Evolutionary conservation across 2,888 invertebrate species (phyloP).

Genomic region (Synergus laeviventris): DNA sequence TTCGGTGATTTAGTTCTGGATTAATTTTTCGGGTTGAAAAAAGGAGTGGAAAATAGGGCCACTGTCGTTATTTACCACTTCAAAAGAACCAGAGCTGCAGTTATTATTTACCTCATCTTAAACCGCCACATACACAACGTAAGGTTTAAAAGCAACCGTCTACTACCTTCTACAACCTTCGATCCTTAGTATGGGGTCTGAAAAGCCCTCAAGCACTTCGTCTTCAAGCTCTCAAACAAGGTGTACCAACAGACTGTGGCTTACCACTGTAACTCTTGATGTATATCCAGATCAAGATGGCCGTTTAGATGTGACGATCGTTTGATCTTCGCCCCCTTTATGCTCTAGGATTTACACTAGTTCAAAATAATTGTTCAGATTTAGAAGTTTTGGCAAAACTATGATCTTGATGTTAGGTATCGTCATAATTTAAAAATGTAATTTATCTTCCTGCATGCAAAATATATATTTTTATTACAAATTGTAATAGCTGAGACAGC

Average conservation of each 20-base stretch:
- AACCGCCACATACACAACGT: neutral
- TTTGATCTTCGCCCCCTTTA: constrained; percentile 13
- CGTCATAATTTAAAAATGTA: neutral
- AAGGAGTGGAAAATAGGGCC: too few relatives aligned
- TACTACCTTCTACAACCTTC: constrained; percentile 1
- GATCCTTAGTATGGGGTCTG: constrained; percentile 16
- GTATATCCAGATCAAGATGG: constrained; percentile 30
- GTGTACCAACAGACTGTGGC: constrained; percentile 38
- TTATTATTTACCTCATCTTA: neutral
- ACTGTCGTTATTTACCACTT: neutral
- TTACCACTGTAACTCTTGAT: constrained; percentile 34
- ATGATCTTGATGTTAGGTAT: neutral
- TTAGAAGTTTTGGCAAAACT: neutral
- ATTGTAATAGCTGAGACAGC: neutral
- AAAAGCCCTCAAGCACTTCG: constrained; percentile 30
- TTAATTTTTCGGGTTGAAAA: neutral
- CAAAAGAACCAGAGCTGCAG: neutral
- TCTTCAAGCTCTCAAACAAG: constrained; percentile 31
- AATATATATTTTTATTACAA: neutral
- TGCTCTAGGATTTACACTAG: neutral
- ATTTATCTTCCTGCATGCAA: neutral
- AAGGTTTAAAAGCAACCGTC: neutral
- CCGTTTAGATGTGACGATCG: neutral
- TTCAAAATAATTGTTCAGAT: neutral
- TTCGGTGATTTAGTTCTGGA: neutral